phyloP scores from a whole-genome alignment of 1,140 invertebrate genomes.

The Cydia fagiglandana region DNA sequence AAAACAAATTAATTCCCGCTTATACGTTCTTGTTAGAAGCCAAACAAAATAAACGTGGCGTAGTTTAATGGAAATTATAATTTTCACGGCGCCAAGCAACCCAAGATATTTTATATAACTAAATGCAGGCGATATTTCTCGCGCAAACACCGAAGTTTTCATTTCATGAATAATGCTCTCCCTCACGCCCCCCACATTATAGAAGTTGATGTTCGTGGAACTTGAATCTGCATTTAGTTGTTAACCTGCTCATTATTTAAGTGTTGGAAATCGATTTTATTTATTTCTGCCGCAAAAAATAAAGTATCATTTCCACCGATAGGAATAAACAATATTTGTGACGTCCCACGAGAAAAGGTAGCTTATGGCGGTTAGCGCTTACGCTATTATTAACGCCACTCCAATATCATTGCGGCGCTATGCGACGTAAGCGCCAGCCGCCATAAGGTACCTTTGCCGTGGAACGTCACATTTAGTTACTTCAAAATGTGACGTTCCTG shows the following conservation, averaged over 20 bases:
- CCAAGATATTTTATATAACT: conserved; percentile 8
- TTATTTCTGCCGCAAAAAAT: background rate
- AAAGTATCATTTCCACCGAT: background rate
- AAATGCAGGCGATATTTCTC: conserved; percentile 16
- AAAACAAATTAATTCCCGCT: background rate
- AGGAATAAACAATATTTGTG: no score
- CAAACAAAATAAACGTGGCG: conserved; percentile 6
- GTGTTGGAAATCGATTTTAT: background rate
- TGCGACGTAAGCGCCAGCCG: no score
- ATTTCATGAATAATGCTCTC: conserved; percentile 21
- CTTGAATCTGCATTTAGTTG: background rate
- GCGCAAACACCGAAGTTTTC: conserved; percentile 16
- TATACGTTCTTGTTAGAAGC: background rate
- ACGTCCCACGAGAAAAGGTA: no score
- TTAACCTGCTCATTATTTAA: conserved; percentile 5
- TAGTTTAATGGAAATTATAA: conserved; percentile 17
- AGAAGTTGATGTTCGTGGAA: background rate
- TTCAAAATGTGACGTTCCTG: background rate
- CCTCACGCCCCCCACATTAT: conserved; percentile 10
- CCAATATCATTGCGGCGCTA: no score
- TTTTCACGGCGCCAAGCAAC: conserved; percentile 10
- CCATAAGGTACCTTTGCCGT: no score
- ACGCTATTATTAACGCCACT: no score
- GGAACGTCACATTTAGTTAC: no score
- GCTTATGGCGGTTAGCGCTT: no score